Conservation (phyloP, 2,797 vertebrate species). For the Anguilla megastoma region DNA sequence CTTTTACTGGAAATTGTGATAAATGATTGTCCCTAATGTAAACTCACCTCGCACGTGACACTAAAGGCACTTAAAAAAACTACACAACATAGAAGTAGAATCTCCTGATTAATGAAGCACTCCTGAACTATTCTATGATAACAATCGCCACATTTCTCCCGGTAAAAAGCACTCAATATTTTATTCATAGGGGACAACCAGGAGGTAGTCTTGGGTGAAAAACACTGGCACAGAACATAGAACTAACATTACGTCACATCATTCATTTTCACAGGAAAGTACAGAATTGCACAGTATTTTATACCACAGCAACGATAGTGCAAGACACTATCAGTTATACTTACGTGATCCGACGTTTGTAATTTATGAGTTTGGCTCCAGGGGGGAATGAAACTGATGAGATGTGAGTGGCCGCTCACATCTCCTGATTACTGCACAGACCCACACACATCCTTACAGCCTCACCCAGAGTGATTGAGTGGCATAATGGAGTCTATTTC, state of each 20-base stretch:
- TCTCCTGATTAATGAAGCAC: neutral
- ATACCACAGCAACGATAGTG: neutral
- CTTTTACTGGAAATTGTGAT: neutral
- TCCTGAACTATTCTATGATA: neutral
- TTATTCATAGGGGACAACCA: neutral
- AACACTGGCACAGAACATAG: neutral
- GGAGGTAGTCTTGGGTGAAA: neutral
- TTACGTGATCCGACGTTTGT: conserved; percentile 17
- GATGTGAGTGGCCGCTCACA: conserved; percentile 61
- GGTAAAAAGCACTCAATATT: neutral
- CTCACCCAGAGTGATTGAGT: conserved; percentile 44
- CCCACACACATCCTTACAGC: conserved; percentile 48
- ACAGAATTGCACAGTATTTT: neutral
- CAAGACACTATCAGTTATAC: neutral
- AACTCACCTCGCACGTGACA: neutral
- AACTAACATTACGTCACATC: neutral
- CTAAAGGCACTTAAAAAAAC: neutral
- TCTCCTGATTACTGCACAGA: conserved; percentile 49
- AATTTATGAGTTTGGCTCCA: conserved; percentile 18
- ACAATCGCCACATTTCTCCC: neutral
- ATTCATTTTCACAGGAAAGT: neutral
- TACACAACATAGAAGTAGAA: neutral
- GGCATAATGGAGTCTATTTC: conserved; percentile 51
- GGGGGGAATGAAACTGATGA: conserved; percentile 50
- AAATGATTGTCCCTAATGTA: neutral